A percentile compares a stretch with the other conserved stretches of the same genome.
Conservation (phyloP, 2,113 vertebrate species). For the Callospermophilus lateralis region DNA sequence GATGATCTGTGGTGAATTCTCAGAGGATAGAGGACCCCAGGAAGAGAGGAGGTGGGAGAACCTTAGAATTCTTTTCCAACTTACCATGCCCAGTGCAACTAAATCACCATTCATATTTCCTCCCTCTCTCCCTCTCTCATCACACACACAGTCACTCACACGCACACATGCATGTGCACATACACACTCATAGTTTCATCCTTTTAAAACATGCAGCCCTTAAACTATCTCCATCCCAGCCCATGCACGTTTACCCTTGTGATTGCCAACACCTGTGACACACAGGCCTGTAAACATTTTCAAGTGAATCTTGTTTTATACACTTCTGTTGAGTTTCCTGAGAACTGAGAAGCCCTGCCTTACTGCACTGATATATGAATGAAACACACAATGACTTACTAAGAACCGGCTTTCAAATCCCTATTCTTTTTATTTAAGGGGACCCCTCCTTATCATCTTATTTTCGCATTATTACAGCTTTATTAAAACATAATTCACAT, state of each 20-base stretch:
- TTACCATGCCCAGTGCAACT: neutral
- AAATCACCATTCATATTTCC: neutral
- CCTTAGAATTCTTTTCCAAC: neutral
- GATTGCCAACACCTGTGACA: neutral
- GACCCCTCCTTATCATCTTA: neutral
- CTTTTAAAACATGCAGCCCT: neutral
- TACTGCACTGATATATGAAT: neutral
- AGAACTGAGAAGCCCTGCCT: neutral
- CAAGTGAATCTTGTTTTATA: neutral
- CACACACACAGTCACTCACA: neutral
- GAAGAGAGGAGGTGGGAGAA: neutral
- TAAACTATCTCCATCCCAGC: neutral
- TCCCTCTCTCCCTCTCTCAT: neutral
- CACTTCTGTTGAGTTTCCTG: neutral
- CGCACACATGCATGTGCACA: neutral
- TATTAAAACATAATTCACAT: neutral
- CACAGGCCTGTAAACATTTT: neutral
- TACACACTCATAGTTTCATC: neutral
- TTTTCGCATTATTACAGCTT: neutral
- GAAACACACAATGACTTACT: neutral
- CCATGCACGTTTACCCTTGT: neutral
- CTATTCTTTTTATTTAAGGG: neutral
- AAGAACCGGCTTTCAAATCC: neutral
- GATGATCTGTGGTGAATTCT: neutral
- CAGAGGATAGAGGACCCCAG: neutral